phyloP scores from a whole-genome alignment of 2,888 invertebrate species.

The Pollenia labialis region DNA sequence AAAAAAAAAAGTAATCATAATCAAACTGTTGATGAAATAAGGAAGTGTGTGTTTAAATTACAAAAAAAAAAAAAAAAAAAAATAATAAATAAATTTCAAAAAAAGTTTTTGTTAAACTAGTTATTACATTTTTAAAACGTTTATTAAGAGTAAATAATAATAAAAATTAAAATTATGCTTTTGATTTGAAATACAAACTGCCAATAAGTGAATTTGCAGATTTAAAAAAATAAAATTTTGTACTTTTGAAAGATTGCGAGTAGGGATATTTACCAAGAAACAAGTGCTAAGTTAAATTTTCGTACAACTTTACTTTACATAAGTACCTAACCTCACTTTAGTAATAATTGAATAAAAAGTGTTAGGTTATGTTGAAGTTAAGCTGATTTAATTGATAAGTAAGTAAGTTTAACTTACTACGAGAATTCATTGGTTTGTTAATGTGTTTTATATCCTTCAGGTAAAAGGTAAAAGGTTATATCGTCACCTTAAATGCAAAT shows the following conservation, averaged over 20 bases:
- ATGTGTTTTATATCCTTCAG: too few relatives aligned
- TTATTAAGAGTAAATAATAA: neutral
- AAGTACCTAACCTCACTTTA: too few relatives aligned
- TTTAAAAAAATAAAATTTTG: neutral
- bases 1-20: conserved; percentile 8
- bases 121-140: neutral
- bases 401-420: too few relatives aligned
- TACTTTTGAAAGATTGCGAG: neutral
- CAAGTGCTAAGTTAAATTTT: too few relatives aligned
- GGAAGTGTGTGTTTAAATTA: conserved; percentile 48
- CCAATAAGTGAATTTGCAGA: neutral
- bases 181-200: neutral
- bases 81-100: conserved; percentile 27
- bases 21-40: conserved; percentile 45
- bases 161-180: neutral
- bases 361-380: too few relatives aligned
- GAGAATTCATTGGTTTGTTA: too few relatives aligned
- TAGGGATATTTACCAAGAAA: too few relatives aligned
- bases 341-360: too few relatives aligned
- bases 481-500: too few relatives aligned
- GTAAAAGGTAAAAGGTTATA: too few relatives aligned
- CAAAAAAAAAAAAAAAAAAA: conserved; percentile 18
- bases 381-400: too few relatives aligned
- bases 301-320: too few relatives aligned
- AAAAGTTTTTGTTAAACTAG: conserved; percentile 14